Conservation (phyloP, 2,888 invertebrate species). For the Agrotis exclamationis region DNA sequence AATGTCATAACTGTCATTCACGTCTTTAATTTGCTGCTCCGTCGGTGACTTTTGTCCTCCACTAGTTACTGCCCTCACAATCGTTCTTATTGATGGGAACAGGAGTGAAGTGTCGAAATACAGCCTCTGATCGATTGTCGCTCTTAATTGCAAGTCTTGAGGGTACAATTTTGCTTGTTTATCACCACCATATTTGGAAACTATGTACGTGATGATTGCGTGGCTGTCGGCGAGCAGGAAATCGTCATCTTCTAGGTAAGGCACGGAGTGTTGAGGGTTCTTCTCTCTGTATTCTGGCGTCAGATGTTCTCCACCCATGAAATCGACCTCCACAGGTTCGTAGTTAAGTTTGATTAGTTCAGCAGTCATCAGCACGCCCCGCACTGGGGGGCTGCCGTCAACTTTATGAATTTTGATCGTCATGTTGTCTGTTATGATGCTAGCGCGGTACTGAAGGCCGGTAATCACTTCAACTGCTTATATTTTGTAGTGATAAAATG, state of each 20-base stretch:
- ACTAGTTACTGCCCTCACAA: not conserved
- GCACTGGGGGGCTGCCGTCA: slow-evolving; percentile 69
- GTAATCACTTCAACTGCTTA: slow-evolving; percentile 15
- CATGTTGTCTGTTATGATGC: slow-evolving; percentile 61
- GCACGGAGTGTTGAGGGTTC: slow-evolving; percentile 73
- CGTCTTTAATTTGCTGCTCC: slow-evolving; percentile 53
- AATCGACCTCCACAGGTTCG: slow-evolving; percentile 64
- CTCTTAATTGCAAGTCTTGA: slow-evolving; percentile 66
- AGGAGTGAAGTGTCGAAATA: slow-evolving; percentile 70
- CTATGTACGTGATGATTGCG: slow-evolving; percentile 75
- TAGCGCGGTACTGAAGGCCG: slow-evolving; percentile 12
- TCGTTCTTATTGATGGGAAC: slow-evolving; percentile 59
- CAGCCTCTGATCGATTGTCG: slow-evolving; percentile 71
- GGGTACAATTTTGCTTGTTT: slow-evolving; percentile 70
- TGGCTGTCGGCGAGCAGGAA: slow-evolving; percentile 74
- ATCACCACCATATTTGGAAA: slow-evolving; percentile 74
- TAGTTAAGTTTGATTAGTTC: slow-evolving; percentile 70
- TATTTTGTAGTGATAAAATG: slow-evolving; percentile 21
- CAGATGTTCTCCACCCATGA: slow-evolving; percentile 60
- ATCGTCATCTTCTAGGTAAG: slow-evolving; percentile 75
- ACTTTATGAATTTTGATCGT: slow-evolving; percentile 68
- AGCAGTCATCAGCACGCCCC: slow-evolving; percentile 70
- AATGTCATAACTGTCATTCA: slow-evolving; percentile 70
- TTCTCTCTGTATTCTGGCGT: slow-evolving; percentile 70
- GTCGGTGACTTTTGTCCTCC: slow-evolving; percentile 34